A percentile compares a stretch with the other conserved stretches of the same genome.
phyloP scores from a whole-genome alignment of 1,140 invertebrate species.

The Mercenaria mercenaria region DNA sequence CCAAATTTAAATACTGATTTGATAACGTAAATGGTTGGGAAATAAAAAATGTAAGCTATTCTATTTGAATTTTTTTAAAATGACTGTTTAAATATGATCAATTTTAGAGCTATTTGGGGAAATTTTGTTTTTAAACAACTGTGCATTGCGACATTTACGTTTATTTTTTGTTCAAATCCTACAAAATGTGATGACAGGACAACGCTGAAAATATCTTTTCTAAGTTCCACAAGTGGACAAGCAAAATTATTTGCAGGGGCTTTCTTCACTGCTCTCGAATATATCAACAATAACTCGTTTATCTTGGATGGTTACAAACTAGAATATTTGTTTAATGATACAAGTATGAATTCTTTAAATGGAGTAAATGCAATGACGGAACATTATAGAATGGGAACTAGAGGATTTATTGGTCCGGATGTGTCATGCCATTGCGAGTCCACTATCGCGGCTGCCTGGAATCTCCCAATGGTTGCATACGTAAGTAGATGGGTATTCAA shows the following conservation, averaged over 20 bases:
- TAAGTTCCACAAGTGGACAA: conserved; percentile 27
- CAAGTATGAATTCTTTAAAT: conserved; percentile 93
- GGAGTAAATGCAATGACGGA: conserved; percentile 65
- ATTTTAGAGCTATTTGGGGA: no score
- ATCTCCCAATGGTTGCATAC: conserved; percentile 98
- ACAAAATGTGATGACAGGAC: not conserved
- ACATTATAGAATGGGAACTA: conserved; percentile 90
- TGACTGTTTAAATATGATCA: no score
- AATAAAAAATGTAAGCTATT: no score
- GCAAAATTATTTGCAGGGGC: conserved; percentile 59
- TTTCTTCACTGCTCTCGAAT: conserved; percentile 91
- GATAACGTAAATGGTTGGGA: no score
- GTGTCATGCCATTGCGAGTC: conserved; percentile 96
- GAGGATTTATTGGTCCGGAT: conserved; percentile 98
- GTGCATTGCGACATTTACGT: no score
- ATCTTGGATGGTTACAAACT: conserved; percentile 93
- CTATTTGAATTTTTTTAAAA: no score
- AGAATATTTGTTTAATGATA: no score
- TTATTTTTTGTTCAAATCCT: not conserved
- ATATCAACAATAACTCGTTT: conserved; percentile 92
- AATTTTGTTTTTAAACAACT: no score
- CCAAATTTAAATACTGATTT: no score
- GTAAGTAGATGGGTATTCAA: conserved; percentile 91
- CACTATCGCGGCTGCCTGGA: conserved; percentile 95
- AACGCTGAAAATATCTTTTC: conserved; percentile 38